Evolutionary conservation across 2,797 vertebrate genomes (phyloP).

Genomic region (Rhincodon typus): DNA sequence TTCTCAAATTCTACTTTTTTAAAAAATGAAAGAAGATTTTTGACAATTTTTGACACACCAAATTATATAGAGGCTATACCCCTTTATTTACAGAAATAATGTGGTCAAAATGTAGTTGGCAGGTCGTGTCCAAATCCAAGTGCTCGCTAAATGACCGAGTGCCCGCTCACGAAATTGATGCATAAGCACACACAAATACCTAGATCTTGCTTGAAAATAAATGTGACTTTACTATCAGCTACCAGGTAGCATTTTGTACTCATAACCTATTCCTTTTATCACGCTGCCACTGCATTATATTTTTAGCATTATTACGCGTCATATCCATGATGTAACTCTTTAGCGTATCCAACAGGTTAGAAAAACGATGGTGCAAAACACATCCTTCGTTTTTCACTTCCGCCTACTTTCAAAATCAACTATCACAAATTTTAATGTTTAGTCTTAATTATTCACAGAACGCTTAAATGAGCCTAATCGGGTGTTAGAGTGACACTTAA

Average conservation of each 20-base stretch:
- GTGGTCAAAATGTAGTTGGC: not conserved
- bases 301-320: slow-evolving; percentile 8
- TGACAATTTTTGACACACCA: not conserved
- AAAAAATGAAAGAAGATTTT: not conserved
- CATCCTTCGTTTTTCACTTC: not conserved
- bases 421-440: not conserved
- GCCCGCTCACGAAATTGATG: not conserved
- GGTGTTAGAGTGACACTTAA: not conserved
- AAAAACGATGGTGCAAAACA: not conserved
- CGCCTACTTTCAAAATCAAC: not conserved
- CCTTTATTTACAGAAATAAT: not conserved
- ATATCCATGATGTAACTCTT: not conserved
- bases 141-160: not conserved
- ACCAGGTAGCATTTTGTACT: not conserved
- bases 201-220: not conserved
- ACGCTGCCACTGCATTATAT: not conserved
- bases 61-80: not conserved
- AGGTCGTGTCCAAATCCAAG: not conserved
- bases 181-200: not conserved
- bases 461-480: not conserved
- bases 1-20: no score
- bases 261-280: not conserved
- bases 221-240: not conserved
- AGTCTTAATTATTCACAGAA: not conserved
- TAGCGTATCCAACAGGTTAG: not conserved